Conservation (phyloP, 2,888 invertebrate species). For the Sepioteuthis lessoniana region DNA sequence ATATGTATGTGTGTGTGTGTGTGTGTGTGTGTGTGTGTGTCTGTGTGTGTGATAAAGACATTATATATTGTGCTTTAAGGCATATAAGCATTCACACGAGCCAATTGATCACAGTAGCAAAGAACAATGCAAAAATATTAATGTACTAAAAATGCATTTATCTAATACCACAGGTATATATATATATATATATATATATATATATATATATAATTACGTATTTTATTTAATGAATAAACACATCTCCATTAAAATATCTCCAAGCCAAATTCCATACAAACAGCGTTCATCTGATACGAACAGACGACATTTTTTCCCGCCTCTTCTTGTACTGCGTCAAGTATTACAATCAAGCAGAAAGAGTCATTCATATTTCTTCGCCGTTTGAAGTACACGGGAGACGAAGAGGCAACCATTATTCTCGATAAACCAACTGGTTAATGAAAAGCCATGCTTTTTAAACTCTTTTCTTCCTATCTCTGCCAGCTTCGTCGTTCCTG, state of each 20-base stretch:
- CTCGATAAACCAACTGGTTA: neutral
- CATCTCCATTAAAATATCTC: neutral
- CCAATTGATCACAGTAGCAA: no score
- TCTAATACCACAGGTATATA: neutral
- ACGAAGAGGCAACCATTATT: conserved; percentile 18
- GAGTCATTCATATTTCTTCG: neutral
- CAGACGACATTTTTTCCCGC: neutral
- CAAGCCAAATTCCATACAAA: neutral
- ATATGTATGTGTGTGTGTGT: no score
- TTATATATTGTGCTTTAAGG: no score
- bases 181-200: neutral
- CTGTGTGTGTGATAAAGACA: no score
- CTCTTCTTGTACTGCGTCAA: neutral
- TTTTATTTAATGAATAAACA: neutral
- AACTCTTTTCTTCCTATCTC: conserved; percentile 19
- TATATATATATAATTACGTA: neutral
- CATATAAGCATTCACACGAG: no score
- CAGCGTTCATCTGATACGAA: neutral
- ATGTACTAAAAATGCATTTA: no score
- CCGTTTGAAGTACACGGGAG: neutral
- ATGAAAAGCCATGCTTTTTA: neutral
- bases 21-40: no score
- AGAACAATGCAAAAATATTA: no score
- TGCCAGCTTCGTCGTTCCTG: neutral
- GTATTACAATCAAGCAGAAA: conserved; percentile 33